Percentiles rank a stretch among this genome's conserved stretches.
These are phyloP conservation scores for Astur gentilis DNA, from an alignment of 2,113 vertebrate species.

Conservation along the genomic window DNA sequence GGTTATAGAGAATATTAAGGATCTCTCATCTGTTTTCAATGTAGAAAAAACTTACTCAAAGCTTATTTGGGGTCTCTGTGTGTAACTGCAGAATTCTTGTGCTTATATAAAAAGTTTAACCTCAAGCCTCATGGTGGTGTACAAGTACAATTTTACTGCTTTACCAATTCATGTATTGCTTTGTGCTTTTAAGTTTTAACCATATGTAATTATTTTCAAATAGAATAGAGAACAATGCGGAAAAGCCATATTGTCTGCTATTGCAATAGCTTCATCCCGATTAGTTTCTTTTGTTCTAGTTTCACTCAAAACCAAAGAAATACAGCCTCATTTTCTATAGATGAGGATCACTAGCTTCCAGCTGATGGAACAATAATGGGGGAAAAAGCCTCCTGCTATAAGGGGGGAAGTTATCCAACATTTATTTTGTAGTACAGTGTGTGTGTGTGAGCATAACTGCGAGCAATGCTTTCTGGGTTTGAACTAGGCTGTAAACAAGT, in stretches of 20 bases:
- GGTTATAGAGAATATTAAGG: neutral
- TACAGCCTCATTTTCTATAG: neutral
- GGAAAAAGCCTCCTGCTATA: accelerated
- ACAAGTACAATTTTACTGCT: constrained; percentile 43
- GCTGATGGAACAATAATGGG: neutral
- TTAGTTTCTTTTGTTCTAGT: neutral
- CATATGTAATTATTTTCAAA: neutral
- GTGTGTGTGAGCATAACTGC: neutral
- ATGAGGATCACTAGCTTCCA: neutral
- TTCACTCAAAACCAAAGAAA: neutral
- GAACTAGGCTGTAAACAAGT: neutral
- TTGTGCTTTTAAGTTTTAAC: neutral
- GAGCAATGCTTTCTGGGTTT: neutral
- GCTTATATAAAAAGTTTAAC: constrained; percentile 26
- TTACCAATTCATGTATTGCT: neutral
- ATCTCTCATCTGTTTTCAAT: neutral
- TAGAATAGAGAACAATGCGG: accelerated
- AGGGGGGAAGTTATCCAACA: neutral
- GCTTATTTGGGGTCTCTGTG: neutral
- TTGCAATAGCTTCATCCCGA: neutral
- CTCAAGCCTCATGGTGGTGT: constrained; percentile 62
- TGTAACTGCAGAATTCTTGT: neutral
- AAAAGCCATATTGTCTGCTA: neutral
- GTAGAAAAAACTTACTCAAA: neutral
- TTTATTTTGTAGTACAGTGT: neutral